Base-by-base conservation (phyloP, 1,140 invertebrate genomes). In the Bombus haemorrhoidalis region DNA sequence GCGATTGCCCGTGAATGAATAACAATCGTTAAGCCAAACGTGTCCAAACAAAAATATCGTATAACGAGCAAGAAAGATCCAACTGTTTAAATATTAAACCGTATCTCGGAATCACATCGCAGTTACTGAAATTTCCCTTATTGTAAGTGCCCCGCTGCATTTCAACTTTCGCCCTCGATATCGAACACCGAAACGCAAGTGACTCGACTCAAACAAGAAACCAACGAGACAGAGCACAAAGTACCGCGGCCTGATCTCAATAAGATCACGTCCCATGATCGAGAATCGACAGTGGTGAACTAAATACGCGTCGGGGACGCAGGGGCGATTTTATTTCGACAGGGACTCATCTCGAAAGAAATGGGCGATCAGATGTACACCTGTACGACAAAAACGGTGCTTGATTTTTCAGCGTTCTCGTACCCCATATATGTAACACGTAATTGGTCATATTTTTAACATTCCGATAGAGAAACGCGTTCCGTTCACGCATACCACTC, bases 391-490 rank as follows among this genome's bases (percentile, higher is more conserved):
- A 91, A 90, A 91, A 90, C 64, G 53, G 37, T 73, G 79, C 37
- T 39, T 68, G 83, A 90, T 85, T 90, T 91, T 88, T 74, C 90
- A 82, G 86, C 87, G 76, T 78, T 76, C 90, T 77, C 73, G 83
- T 89, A 88, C 88, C 80, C 93, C 93, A 94, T 94, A 95, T 95
- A 94, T 94, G 94, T 93, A 93, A 80, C 85, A 37, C 81, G 91
- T 95, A 95, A 95, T 94, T 94, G 93, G 93, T 92, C 89, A 93
- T 93, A 94, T 90, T 92, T 94, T 92, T 91, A 88, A 81, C 84
- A 89, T 90, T 87, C 87, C 86, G 80, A 59, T 71, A 68, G 77
- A 64, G 86, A 68, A 86, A 86, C 62, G 77, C 86, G 62, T 88
- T 82, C 76, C 83, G 82, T 90, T 91, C 89, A 85, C 84, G 84